Base-by-base conservation (phyloP, 2,797 vertebrate genomes). In the Spea hammondii region DNA sequence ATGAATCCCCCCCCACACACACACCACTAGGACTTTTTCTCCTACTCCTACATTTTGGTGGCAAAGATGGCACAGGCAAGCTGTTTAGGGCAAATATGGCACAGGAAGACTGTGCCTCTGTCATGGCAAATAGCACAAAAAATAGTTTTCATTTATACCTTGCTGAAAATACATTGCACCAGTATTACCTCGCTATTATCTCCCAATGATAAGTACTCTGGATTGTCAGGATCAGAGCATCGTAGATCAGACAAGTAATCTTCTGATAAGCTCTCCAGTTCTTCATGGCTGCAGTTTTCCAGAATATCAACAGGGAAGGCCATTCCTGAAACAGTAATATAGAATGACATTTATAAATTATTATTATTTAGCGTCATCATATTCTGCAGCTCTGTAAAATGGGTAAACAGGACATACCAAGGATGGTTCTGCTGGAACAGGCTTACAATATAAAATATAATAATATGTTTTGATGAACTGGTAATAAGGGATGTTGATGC, bases 261-360 rank as follows among this genome's bases (percentile, higher is more conserved):
- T 49, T 92, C 86, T 59, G 89, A 92, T 68, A 89, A 89, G 9
- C 8, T 88, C 82, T 95, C 91, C 85, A 97, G 32, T 71, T 91
- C 89, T 57, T 89, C 89, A 65, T 93, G 92, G 83, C 89, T 91
- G 72, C 83, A 91, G 67, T 67, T 84, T 46, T 85, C 85, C 88
- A 97, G 86, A 32, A 92, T 70, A 85, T 97, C 96, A 88, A 97
- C 95, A 57, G 96, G 96, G 87, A 94, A 97, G 70, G 89, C 84
- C 95, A 97, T 97, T 76, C 79, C 90, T 84, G 11, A 54, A 77
- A 72, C 74, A 70, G 85, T n/a, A 62, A 62, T 74, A 44, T 9
- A 57, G 75, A 88, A 32, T 85, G 55, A 45, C 17, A 17, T 32
- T 64, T 32, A n/a, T 6, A 64, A 8, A 32, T 8, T n/a, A 12